phyloP scores from a whole-genome alignment of 2,888 invertebrate genomes.

The Alviniconcha strummeri region DNA sequence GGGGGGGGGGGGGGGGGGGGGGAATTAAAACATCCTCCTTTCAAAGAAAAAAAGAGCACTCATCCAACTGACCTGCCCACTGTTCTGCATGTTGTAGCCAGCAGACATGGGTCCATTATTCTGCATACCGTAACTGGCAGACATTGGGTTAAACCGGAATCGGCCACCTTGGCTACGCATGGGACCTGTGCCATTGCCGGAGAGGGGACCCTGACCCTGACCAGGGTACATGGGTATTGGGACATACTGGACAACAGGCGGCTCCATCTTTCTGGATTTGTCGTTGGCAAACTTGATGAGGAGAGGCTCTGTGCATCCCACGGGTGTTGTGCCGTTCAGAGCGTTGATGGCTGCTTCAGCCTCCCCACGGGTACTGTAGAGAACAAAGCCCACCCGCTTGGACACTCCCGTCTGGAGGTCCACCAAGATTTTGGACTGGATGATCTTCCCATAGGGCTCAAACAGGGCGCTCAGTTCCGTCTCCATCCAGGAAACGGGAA shows the following conservation, averaged over 20 bases:
- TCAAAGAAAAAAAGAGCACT: too few species aligned
- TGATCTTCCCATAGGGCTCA: slow-evolving; percentile 90
- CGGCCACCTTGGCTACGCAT: slow-evolving; percentile 50
- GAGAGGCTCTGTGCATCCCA: slow-evolving; percentile 88
- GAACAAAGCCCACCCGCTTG: slow-evolving; percentile 90
- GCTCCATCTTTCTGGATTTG: slow-evolving; percentile 75
- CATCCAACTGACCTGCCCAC: too few species aligned
- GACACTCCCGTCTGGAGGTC: slow-evolving; percentile 92
- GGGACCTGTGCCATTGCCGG: slow-evolving; percentile 41
- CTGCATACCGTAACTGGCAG: slow-evolving; percentile 37
- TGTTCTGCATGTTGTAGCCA: slow-evolving; percentile 7
- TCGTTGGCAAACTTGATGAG: slow-evolving; percentile 91
- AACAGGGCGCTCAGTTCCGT: slow-evolving; percentile 89
- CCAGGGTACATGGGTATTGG: slow-evolving; percentile 43
- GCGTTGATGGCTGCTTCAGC: slow-evolving; percentile 92
- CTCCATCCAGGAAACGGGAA: slow-evolving; percentile 81
- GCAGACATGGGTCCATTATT: slow-evolving; percentile 8
- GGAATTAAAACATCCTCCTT: too few species aligned
- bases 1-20: background rate
- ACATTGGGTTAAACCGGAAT: slow-evolving; percentile 51
- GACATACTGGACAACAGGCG: slow-evolving; percentile 42
- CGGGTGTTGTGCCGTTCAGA: slow-evolving; percentile 86
- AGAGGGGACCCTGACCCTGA: slow-evolving; percentile 1
- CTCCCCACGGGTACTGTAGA: slow-evolving; percentile 88
- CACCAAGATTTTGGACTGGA: slow-evolving; percentile 92